A percentile compares a stretch with the other conserved stretches of the same genome.
These are phyloP conservation scores for Bimastos eiseni DNA, from an alignment of 2,888 invertebrate species.

Conservation along the genomic window DNA sequence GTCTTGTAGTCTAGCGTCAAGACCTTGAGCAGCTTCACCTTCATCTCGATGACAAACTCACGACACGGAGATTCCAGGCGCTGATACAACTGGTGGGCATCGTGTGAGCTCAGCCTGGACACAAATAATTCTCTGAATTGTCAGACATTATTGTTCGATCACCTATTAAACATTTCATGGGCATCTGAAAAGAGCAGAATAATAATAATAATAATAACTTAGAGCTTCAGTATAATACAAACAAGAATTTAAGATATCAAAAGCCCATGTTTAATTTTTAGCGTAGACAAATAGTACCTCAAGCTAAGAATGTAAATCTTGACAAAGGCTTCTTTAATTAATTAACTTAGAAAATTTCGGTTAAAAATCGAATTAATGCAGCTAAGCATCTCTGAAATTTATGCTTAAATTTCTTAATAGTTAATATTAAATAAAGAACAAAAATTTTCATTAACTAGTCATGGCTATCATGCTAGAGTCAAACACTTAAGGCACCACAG, in stretches of 20 bases:
- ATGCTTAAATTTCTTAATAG: not conserved
- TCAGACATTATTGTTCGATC: not conserved
- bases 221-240: not conserved
- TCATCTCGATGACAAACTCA: constrained; percentile 71
- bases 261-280: too few relatives aligned
- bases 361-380: not conserved
- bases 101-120: constrained; percentile 61
- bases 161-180: not conserved
- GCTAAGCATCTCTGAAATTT: not conserved
- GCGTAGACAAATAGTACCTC: too few relatives aligned
- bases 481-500: too few relatives aligned
- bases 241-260: not conserved
- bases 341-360: not conserved
- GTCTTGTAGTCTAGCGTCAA: constrained; percentile 65
- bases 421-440: not conserved
- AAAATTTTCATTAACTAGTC: too few relatives aligned
- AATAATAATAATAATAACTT: not conserved
- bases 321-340: not conserved
- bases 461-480: too few relatives aligned
- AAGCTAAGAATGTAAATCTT: too few relatives aligned
- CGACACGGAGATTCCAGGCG: constrained; percentile 70
- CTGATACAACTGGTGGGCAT: constrained; percentile 72
- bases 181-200: not conserved
- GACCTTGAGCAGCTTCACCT: constrained; percentile 67
- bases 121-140: constrained; percentile 1